phyloP scores from a whole-genome alignment of 2,113 vertebrate species.

The Dipodomys merriami region DNA sequence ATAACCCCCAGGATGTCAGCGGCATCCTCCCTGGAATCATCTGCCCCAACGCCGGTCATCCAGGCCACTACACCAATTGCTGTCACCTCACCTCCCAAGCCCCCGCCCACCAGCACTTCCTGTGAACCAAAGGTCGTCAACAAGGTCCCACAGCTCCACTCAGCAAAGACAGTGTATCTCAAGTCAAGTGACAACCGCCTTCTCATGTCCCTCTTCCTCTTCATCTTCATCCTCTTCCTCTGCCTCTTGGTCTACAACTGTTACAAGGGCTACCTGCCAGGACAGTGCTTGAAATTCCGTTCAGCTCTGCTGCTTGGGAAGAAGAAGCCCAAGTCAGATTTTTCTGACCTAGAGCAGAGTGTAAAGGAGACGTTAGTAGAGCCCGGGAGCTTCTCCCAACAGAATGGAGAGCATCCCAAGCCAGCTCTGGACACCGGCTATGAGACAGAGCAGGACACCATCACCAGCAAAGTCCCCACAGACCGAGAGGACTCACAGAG shows the following conservation, averaged over 20 bases:
- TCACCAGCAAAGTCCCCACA: slow-evolving; percentile 89
- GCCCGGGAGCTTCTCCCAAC: slow-evolving; percentile 87
- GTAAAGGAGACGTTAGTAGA: slow-evolving; percentile 91
- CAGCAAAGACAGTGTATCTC: slow-evolving; percentile 90
- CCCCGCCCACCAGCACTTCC: slow-evolving; percentile 82
- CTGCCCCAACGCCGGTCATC: slow-evolving; percentile 75
- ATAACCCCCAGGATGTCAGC: slow-evolving; percentile 79
- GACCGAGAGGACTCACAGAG: slow-evolving; percentile 82
- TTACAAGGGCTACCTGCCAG: slow-evolving; percentile 96
- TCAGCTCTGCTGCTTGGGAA: slow-evolving; percentile 89
- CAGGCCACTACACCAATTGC: slow-evolving; percentile 82
- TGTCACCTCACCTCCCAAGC: slow-evolving; percentile 83
- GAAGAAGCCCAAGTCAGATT: slow-evolving; percentile 90
- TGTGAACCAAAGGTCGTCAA: slow-evolving; percentile 82
- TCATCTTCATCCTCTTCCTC: slow-evolving; percentile 94
- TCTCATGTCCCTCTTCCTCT: slow-evolving; percentile 93
- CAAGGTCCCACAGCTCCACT: slow-evolving; percentile 84
- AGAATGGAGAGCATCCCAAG: slow-evolving; percentile 90
- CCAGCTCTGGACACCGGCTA: slow-evolving; percentile 94
- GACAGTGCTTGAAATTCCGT: slow-evolving; percentile 93
- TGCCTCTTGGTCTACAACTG: slow-evolving; percentile 94
- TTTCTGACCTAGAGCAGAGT: slow-evolving; percentile 92
- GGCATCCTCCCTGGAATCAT: slow-evolving; percentile 79
- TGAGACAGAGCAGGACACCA: slow-evolving; percentile 93
- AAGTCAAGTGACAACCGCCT: slow-evolving; percentile 91